Conservation (phyloP, 2,797 vertebrate genomes). For the Myiotriccus ornatus region DNA sequence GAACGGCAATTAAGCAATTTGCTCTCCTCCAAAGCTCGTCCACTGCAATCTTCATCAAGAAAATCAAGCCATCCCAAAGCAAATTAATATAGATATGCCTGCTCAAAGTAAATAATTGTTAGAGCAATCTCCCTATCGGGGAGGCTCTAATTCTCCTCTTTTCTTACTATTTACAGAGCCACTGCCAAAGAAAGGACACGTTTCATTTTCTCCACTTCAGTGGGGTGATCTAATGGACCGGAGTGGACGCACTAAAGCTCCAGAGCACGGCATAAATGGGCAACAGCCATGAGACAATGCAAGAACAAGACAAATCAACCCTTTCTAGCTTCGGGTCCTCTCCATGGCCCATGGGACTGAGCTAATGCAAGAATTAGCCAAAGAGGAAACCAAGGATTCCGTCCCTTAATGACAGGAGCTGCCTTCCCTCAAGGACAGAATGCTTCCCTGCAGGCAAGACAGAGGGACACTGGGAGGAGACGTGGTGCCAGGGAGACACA, state of each 20-base stretch:
- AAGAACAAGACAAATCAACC: constrained; percentile 34
- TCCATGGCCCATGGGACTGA: not conserved
- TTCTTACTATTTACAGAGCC: constrained; percentile 10
- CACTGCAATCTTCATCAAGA: constrained; percentile 60
- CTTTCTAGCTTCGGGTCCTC: constrained; percentile 43
- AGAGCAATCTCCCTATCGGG: not conserved
- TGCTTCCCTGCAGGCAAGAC: not conserved
- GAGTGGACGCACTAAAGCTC: constrained; percentile 31
- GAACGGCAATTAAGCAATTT: constrained; percentile 48
- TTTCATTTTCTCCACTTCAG: constrained; percentile 65
- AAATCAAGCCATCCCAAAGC: constrained; percentile 38
- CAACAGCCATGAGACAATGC: constrained; percentile 5
- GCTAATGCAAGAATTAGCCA: constrained; percentile 18
- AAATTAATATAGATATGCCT: constrained; percentile 55
- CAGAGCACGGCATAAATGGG: constrained; percentile 22
- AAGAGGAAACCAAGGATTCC: not conserved
- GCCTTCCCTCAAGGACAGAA: constrained; percentile 10
- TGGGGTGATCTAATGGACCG: constrained; percentile 44
- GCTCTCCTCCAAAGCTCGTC: constrained; percentile 33
- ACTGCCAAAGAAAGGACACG: constrained; percentile 20
- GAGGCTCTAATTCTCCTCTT: not conserved
- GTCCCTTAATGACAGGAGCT: constrained; percentile 12
- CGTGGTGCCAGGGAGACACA: not conserved
- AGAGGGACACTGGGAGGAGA: not conserved
- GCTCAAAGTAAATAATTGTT: constrained; percentile 58